phyloP scores from a whole-genome alignment of 2,797 vertebrate genomes.

The Zalophus californianus region DNA sequence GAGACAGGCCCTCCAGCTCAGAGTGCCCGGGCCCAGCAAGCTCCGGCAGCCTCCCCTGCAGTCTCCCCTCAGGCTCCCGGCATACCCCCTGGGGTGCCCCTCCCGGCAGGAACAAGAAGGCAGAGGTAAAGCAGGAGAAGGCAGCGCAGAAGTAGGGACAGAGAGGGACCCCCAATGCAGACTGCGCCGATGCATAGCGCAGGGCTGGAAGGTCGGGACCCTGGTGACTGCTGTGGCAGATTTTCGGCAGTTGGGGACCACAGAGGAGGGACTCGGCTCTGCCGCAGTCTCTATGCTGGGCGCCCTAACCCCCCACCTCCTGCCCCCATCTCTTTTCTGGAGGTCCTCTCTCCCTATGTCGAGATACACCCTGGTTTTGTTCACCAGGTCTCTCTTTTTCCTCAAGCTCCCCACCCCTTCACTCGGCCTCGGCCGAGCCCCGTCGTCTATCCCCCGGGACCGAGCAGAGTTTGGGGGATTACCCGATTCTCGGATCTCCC shows the following conservation, averaged over 20 bases:
- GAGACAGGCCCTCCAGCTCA: background rate
- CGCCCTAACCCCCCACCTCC: background rate
- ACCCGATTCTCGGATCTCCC: background rate
- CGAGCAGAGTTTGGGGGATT: background rate
- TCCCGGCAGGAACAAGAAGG: background rate
- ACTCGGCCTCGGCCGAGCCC: background rate
- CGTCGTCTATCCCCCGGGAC: background rate
- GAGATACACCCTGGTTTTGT: background rate
- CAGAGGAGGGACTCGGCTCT: background rate
- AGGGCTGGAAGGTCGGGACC: background rate
- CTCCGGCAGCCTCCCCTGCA: background rate
- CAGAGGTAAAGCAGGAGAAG: background rate
- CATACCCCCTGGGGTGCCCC: no score
- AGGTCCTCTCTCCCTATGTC: background rate
- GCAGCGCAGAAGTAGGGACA: background rate
- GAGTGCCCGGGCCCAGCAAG: background rate
- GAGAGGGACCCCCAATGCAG: background rate
- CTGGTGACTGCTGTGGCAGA: background rate
- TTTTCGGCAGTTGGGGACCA: background rate
- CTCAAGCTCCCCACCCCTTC: accelerated
- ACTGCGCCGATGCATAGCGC: accelerated
- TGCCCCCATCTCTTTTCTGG: background rate
- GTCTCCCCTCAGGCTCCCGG: background rate
- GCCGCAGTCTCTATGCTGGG: background rate
- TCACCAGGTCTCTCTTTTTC: background rate